These are phyloP conservation scores for Hanleya hanleyi DNA, from an alignment of 2,888 invertebrate genomes.

Conservation along the genomic window DNA sequence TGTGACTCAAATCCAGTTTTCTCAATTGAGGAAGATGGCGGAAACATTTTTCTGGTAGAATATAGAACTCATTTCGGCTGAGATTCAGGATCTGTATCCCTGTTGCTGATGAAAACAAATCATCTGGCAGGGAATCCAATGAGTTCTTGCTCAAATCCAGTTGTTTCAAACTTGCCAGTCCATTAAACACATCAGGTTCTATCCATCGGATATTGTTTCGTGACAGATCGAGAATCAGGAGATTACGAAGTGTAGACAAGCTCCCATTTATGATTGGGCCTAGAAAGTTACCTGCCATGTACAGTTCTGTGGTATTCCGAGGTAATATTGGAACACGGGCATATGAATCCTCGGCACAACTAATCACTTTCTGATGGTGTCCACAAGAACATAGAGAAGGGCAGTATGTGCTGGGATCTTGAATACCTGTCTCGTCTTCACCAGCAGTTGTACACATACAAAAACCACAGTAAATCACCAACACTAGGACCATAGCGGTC, in stretches of 20 bases:
- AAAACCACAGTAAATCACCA: too few species aligned
- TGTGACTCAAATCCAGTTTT: constrained; percentile 50
- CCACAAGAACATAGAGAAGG: not conserved
- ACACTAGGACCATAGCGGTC: too few species aligned
- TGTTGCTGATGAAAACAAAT: constrained; percentile 42
- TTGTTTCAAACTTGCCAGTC: constrained; percentile 31
- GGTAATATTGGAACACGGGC: constrained; percentile 23
- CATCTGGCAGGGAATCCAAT: constrained; percentile 39
- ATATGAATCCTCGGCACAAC: too few species aligned
- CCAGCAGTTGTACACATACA: too few species aligned
- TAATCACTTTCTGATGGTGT: too few species aligned
- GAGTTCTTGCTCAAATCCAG: constrained; percentile 43
- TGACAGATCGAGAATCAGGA: constrained; percentile 42
- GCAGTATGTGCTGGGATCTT: too few species aligned
- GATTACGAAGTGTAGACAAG: constrained; percentile 34
- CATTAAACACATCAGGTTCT: constrained; percentile 31
- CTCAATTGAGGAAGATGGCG: constrained; percentile 38
- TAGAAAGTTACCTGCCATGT: constrained; percentile 38
- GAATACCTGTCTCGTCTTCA: not conserved
- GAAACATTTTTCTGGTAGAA: constrained; percentile 42
- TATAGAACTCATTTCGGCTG: constrained; percentile 42
- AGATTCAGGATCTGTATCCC: constrained; percentile 49
- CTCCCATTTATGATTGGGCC: constrained; percentile 43
- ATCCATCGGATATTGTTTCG: constrained; percentile 36
- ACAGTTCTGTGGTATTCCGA: constrained; percentile 18